phyloP scores from a whole-genome alignment of 1,140 invertebrate genomes.

The Gryon sp. region DNA sequence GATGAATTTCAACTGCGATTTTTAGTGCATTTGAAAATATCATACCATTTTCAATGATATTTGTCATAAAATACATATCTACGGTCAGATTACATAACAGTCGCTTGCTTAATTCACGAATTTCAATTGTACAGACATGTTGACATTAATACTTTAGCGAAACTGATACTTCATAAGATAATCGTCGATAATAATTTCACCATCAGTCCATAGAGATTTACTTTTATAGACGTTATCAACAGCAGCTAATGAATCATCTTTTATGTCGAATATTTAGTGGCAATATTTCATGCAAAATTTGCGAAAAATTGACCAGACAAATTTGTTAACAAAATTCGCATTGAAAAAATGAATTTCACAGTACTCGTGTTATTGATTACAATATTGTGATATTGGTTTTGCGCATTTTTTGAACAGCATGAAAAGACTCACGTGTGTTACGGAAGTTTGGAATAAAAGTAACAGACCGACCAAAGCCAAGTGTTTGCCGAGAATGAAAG shows the following conservation, averaged over 20 bases:
- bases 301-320: too few relatives aligned
- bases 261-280: too few relatives aligned
- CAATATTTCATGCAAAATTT: too few relatives aligned
- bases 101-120: conserved; percentile 30
- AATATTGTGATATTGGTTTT: conserved; percentile 63
- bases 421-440: conserved; percentile 41
- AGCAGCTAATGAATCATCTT: too few relatives aligned
- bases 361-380: conserved; percentile 62
- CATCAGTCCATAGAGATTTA: too few relatives aligned
- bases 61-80: conserved; percentile 73
- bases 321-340: too few relatives aligned
- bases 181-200: too few relatives aligned
- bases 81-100: conserved; percentile 63
- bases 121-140: conserved; percentile 28
- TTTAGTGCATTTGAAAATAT: too few relatives aligned
- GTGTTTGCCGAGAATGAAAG: conserved; percentile 39
- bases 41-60: too few relatives aligned
- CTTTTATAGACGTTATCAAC: too few relatives aligned
- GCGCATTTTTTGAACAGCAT: conserved; percentile 50
- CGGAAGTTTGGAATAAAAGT: conserved; percentile 57
- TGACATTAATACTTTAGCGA: conserved; percentile 54
- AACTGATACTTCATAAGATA: conserved; percentile 36
- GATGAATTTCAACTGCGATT: conserved; percentile 66
- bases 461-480: conserved; percentile 44
- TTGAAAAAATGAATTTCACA: too few relatives aligned